Evolutionary conservation across 1,140 invertebrate genomes (phyloP).

Genomic region (Hycleus cichorii): DNA sequence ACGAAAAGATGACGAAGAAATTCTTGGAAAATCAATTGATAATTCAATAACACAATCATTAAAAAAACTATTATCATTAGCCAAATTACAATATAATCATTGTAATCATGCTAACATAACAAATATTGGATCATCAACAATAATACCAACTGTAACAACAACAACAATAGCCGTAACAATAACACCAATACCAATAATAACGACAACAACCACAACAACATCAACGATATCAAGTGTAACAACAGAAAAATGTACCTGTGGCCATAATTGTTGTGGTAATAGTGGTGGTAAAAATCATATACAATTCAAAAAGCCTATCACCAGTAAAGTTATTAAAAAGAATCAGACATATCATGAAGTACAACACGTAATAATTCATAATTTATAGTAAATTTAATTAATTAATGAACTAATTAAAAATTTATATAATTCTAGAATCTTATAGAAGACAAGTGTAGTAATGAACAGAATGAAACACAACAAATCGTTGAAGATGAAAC

Average conservation of each 20-base stretch:
- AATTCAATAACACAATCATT: slow-evolving; percentile 35
- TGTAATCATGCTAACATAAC: not conserved
- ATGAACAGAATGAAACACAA: not conserved
- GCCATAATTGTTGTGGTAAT: slow-evolving; percentile 44
- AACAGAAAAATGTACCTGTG: slow-evolving; percentile 41
- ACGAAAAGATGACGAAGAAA: slow-evolving; percentile 25
- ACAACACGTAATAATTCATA: too few species aligned
- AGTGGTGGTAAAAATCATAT: slow-evolving; percentile 26
- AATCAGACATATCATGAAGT: slow-evolving; percentile 1
- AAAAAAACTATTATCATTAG: slow-evolving; percentile 55
- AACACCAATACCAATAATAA: too few species aligned
- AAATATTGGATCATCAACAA: too few species aligned
- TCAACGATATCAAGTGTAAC: not conserved
- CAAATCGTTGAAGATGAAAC: not conserved
- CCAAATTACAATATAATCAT: slow-evolving; percentile 43
- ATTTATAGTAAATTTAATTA: too few species aligned
- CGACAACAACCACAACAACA: too few species aligned
- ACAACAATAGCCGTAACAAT: not conserved
- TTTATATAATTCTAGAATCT: too few species aligned
- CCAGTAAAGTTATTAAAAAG: slow-evolving; percentile 2
- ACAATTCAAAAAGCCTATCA: slow-evolving; percentile 15
- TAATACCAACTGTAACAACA: slow-evolving; percentile 20
- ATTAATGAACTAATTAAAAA: too few species aligned
- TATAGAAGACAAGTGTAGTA: not conserved
- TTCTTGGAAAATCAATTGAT: slow-evolving; percentile 1